Conservation (phyloP, 2,797 vertebrate species). For the Leptodactylus fallax region DNA sequence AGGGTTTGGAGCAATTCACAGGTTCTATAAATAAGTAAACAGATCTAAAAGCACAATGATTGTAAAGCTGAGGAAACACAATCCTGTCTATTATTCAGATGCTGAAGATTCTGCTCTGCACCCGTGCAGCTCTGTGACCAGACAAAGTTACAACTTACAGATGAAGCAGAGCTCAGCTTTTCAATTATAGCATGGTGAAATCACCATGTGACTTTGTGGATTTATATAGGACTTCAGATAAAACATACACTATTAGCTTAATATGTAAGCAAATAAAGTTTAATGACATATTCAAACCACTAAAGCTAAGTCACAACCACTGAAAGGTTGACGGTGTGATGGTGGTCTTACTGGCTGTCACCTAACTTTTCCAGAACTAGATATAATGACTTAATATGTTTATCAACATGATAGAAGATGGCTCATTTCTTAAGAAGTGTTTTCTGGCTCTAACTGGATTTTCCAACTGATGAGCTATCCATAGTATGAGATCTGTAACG, state of each 20-base stretch:
- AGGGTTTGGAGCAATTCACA: conserved; percentile 2
- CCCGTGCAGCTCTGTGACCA: not conserved
- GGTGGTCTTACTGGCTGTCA: not conserved
- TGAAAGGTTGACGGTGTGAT: not conserved
- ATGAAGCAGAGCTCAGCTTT: not conserved
- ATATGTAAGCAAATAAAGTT: not conserved
- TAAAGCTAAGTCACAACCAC: not conserved
- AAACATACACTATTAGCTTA: not conserved
- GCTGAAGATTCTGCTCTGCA: not conserved
- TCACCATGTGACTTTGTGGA: not conserved
- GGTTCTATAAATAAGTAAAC: conserved; percentile 46
- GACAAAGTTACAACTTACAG: not conserved
- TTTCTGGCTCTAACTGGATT: no score
- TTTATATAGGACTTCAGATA: not conserved
- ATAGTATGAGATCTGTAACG: no score
- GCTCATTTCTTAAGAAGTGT: no score
- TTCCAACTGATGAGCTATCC: no score
- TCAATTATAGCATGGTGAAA: not conserved
- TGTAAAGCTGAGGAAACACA: conserved; percentile 39
- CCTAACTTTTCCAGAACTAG: not conserved
- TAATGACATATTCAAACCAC: not conserved
- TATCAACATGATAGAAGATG: not conserved
- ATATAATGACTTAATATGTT: not conserved
- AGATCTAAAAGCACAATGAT: conserved; percentile 41
- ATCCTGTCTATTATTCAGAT: conserved; percentile 41